phyloP scores from a whole-genome alignment of 37 sponge, comb jelly and placozoan species.

The Amphimedon queenslandica region DNA sequence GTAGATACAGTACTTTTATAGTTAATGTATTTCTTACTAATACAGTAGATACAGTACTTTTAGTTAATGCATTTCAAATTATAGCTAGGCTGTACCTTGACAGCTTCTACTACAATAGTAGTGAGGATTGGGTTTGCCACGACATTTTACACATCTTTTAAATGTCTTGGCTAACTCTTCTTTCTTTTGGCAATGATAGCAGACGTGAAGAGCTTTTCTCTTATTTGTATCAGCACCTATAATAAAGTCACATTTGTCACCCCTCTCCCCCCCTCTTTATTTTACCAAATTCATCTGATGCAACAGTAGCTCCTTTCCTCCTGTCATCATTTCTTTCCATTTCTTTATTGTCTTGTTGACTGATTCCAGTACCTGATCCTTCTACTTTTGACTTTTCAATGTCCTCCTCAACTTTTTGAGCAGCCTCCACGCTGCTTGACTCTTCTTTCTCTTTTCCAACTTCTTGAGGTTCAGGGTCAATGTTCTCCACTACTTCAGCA shows the following conservation, averaged over 20 bases:
- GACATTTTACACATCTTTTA: conserved; percentile 62
- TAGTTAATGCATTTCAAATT: too few relatives aligned
- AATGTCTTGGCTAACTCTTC: conserved; percentile 45
- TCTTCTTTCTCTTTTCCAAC: background rate
- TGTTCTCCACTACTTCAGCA: too few relatives aligned
- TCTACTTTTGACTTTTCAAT: background rate
- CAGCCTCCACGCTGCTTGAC: background rate
- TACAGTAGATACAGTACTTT: too few relatives aligned
- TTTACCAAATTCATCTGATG: background rate
- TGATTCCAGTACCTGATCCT: background rate
- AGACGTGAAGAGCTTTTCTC: conserved; percentile 35
- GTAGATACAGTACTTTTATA: too few relatives aligned
- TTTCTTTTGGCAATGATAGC: conserved; percentile 25
- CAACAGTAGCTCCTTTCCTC: background rate
- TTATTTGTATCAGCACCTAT: background rate
- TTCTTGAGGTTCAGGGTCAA: too few relatives aligned
- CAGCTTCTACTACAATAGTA: conserved; percentile 59
- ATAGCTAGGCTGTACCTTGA: conserved; percentile 23
- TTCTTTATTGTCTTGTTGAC: background rate
- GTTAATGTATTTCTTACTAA: too few relatives aligned
- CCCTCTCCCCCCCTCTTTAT: too few relatives aligned
- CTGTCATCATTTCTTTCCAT: background rate
- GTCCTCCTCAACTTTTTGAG: background rate
- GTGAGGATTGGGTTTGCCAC: conserved; percentile 42
- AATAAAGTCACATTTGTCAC: background rate